phyloP scores from a whole-genome alignment of 2,888 invertebrate species.

The Hemaris fuciformis region DNA sequence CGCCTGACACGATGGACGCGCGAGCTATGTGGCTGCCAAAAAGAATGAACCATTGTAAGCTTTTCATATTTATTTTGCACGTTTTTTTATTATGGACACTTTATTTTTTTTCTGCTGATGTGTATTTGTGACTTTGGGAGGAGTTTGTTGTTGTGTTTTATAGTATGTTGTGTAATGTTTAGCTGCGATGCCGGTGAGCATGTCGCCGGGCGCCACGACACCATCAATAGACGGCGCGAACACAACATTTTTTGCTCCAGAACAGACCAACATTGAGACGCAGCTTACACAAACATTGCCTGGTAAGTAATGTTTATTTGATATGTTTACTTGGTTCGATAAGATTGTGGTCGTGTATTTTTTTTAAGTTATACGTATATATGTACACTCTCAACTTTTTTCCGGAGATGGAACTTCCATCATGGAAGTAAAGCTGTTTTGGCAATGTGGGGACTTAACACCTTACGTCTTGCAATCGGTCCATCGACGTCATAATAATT shows the following conservation, averaged over 20 bases:
- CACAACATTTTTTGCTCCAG: conserved; percentile 67
- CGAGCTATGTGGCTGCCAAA: conserved; percentile 84
- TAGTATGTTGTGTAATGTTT: conserved; percentile 18
- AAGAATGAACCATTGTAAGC: conserved; percentile 85
- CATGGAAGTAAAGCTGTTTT: too few species aligned
- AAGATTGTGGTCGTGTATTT: too few species aligned
- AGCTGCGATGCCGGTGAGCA: conserved; percentile 74
- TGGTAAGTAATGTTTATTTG: conserved; percentile 38
- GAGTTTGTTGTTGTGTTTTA: not conserved
- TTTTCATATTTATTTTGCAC: conserved; percentile 54
- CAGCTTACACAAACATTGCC: conserved; percentile 68
- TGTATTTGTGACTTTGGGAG: conserved; percentile 13
- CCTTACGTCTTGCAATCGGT: too few species aligned
- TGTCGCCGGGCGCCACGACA: conserved; percentile 71
- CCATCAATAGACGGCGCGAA: conserved; percentile 69
- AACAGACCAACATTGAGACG: conserved; percentile 65
- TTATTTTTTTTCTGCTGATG: conserved; percentile 21
- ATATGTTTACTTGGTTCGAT: not conserved
- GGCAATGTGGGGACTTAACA: too few species aligned
- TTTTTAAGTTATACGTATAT: too few species aligned
- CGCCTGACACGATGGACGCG: conserved; percentile 81
- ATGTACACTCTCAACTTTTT: too few species aligned
- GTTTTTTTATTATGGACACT: conserved; percentile 25
- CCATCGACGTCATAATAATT: too few species aligned
- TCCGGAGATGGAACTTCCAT: too few species aligned